phyloP scores from a whole-genome alignment of 2,888 invertebrate genomes.

The Drosophila lacicola region DNA sequence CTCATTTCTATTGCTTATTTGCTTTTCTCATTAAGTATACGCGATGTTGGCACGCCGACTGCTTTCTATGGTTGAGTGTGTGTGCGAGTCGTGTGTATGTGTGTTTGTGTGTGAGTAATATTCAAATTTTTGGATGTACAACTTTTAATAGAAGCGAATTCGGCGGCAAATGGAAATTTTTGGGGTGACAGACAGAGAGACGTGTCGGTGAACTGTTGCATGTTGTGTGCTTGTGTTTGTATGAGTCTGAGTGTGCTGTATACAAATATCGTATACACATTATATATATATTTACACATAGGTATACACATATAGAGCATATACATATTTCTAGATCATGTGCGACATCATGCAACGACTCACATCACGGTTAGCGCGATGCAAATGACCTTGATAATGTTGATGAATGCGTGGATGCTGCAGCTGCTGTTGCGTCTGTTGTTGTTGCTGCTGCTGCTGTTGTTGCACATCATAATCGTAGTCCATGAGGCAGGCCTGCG shows the following conservation, averaged over 20 bases:
- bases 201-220: conserved; percentile 72
- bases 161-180: conserved; percentile 36
- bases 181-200: conserved; percentile 50
- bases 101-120: conserved; percentile 43
- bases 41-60: conserved; percentile 39
- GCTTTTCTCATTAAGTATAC: conserved; percentile 49
- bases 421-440: conserved; percentile 49
- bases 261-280: conserved; percentile 27
- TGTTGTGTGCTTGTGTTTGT: conserved; percentile 37
- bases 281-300: conserved; percentile 11
- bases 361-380: conserved; percentile 83
- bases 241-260: conserved; percentile 25
- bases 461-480: conserved; percentile 67
- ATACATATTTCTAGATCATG: conserved; percentile 77
- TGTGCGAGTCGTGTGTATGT: conserved; percentile 9
- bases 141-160: conserved; percentile 31
- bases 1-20: conserved; percentile 48
- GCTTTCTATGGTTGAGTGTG: conserved; percentile 8
- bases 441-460: conserved; percentile 34
- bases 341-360: conserved; percentile 84
- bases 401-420: conserved; percentile 59
- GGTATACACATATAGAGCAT: conserved; percentile 10
- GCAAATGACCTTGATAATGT: conserved; percentile 83
- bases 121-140: conserved; percentile 49
- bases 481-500: conserved; percentile 82